Evolutionary conservation across 2,113 vertebrate genomes (phyloP), one percentile per base, ranked within the genome.

Genomic region (Thamnophis sirtalis): DNA sequence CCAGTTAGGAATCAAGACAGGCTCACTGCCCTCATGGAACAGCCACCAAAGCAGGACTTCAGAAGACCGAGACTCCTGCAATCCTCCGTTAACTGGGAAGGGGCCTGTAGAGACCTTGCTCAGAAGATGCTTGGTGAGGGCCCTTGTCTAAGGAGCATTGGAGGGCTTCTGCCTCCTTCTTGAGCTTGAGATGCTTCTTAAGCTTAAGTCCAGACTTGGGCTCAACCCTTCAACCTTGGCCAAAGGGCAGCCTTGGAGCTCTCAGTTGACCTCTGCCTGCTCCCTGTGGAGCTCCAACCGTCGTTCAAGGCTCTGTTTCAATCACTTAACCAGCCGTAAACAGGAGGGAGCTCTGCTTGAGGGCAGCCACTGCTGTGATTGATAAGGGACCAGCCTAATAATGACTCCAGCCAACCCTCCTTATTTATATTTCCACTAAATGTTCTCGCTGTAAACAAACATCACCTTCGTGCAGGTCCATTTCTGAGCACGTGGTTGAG

Each of bases 351-450:
- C 84, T 88, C 13, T 6, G 0, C 49, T 26, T 86, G 3, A 2
- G 43, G 89, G 2, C 88, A 91, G 68, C 84, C 73, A 68, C 3
- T 63, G 60, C 38, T n/a, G 87, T 6, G 89, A 91, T 87, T 54
- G 89, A 91, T 93, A 22, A 94, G 91, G 51, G 88, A 55, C 43
- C 94, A 94, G 94, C 86, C 28, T 11, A 89, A 93, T 85, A 94
- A 92, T 49, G 33, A 51, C 88, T 9, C 6, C 24, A 89, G 38
- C 87, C 94, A 93, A 95, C 92, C 92, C 93, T 88, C 91, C 89
- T 94, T 96, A 93, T 97, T 97, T 96, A 38, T 93, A 94, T 97
- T 97, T 97, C 96, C 95, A 97, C 50, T 96, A 88, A 38, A 10
- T 54, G 28, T 88, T 96, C 92, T 89, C 89, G 55, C 84, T 86